A percentile compares a stretch with the other conserved stretches of the same genome.
These are phyloP conservation scores for Andrena marginata DNA, from an alignment of 2,888 invertebrate genomes.

Conservation along the genomic window DNA sequence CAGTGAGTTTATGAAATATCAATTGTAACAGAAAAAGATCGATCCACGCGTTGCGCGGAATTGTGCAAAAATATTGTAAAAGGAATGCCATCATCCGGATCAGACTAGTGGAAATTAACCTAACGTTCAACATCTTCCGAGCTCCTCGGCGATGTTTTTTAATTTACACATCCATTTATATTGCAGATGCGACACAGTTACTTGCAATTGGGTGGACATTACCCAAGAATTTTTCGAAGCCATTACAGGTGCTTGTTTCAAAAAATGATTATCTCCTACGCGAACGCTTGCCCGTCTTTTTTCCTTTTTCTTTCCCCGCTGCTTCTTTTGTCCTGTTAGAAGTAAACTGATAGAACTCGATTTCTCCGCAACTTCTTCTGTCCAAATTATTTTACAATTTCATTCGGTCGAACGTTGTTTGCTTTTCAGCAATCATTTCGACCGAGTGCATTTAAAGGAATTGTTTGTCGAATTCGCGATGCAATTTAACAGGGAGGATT, in stretches of 20 bases:
- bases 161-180: slow-evolving; percentile 51
- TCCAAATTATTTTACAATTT: background rate
- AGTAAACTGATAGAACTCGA: background rate
- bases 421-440: background rate
- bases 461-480: background rate
- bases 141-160: slow-evolving; percentile 54
- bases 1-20: slow-evolving; percentile 76
- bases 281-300: slow-evolving; percentile 4
- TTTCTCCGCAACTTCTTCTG: background rate
- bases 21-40: slow-evolving; percentile 15
- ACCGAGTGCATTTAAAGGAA: background rate
- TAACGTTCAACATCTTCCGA: slow-evolving; percentile 47
- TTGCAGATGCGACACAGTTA: slow-evolving; percentile 83
- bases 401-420: background rate
- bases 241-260: slow-evolving; percentile 86
- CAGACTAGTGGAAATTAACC: slow-evolving; percentile 66
- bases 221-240: slow-evolving; percentile 89
- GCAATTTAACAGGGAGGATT: background rate
- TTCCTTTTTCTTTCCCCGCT: slow-evolving; percentile 3
- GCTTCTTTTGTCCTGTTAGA: background rate
- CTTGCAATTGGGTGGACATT: slow-evolving; percentile 90
- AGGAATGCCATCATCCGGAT: background rate
- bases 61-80: background rate
- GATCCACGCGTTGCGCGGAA: background rate
- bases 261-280: slow-evolving; percentile 16